Base-by-base conservation (phyloP, 2,797 vertebrate genomes). In the Falco naumanni region DNA sequence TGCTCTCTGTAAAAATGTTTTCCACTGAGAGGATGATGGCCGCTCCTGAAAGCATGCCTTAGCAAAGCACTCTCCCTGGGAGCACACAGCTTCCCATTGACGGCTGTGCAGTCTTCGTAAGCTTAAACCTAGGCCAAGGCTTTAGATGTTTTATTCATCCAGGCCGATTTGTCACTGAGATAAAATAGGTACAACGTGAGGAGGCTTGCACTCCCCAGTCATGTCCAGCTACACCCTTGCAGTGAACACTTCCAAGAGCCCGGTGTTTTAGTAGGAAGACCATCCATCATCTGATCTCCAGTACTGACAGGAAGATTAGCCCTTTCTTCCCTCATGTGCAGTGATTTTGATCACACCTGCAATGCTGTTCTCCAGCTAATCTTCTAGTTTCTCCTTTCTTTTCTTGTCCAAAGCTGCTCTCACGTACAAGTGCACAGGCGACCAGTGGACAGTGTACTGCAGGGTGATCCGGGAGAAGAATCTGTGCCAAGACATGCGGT, bases 391-490 rank as follows among this genome's bases (percentile, higher is more conserved):
- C 84, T 85, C 91, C 71, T 95, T 87, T 91, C 41, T 95, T 89
- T 56, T 82, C 78, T 95, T 56, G 39, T 82, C 94, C 88, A 60
- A 96, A 99, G 99, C 99, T 93, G 99, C 99, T 90, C 98, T 99
- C 97, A 99, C 99, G 16, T 99, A 99, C 97, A 99, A 99, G 95
- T 99, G 99, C 96, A 97, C 97, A 7, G 99, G 99, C 37, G 99
- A 99, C 98, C 99, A 99, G 98, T 99, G 99, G 99, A 98, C 99
- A 8, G 99, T 99, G 90, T 99, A 99, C 97, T 99, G 99, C 93
- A 98, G 98, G 51, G 99, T 99, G 97, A 98, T 99, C 96, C 98
- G 99, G 4, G 99, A 99, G 96, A 99, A 99, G 98, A 99, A 99
- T 94, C 98, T 99, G 56, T 99, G 99, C 93, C 99, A 99, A 96